Evolutionary conservation across 2,797 vertebrate genomes (phyloP), one percentile per base, ranked within the genome.

Genomic region (Scolopax bukidnonensis): DNA sequence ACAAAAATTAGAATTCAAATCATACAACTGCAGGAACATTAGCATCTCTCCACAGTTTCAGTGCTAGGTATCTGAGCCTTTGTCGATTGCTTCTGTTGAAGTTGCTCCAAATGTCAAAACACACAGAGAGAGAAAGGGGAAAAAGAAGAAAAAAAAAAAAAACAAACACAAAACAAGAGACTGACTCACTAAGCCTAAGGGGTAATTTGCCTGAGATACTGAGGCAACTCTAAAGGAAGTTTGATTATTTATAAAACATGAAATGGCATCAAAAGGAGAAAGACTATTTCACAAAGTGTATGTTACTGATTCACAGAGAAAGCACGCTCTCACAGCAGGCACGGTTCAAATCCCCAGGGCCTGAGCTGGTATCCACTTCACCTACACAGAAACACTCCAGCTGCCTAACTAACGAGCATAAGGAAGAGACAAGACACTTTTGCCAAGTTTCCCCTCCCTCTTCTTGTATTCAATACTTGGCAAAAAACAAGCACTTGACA

Each of bases 1-100:
- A 84, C 38, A 94, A 88, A 84, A 92, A 70, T 48, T 40, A 84
- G 45, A 83, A 90, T 88, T 88, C 80, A 50, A 50, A 50, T 57
- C 28, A 71, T 2, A 90, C 47, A 38, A 33, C 38, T 61, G 18
- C 24, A 40, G 16, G 45, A 93, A 60, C 36, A 67, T 38, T 5
- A 71, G 24, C 84, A 90, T 41, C 38, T 43, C 36, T 50, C 28
- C 16, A n/a, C 43, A 43, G 61, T 68, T 81, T 48, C 68, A 56
- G 38, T 43, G 32, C 25, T 89, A 89, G 36, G 23, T 85, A 57
- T 50, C 48, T 24, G 28, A 91, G 25, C 12, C 38, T 93, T 41
- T 54, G 30, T 59, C 3, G 1, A 38, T 60, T 60, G 17, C n/a
- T 64, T 63, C 68, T 69, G 76, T 28, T 85, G n/a, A 94, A 84